phyloP scores from a whole-genome alignment of 2,888 invertebrate species.

The Drosophila conformis region DNA sequence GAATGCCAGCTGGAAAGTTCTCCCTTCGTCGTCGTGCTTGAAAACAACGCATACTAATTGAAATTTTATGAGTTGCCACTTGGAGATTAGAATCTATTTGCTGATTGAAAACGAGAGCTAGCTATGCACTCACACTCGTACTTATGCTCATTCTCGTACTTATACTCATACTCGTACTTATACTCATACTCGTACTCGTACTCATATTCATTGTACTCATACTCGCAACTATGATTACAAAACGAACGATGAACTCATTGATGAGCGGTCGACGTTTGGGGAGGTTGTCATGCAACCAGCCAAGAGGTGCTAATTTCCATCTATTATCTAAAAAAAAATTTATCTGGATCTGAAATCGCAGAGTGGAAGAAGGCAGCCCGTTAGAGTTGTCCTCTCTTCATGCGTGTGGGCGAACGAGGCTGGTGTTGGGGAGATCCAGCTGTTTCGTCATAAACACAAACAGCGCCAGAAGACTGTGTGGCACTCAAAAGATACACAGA shows the following conservation, averaged over 20 bases:
- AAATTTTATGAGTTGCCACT: slow-evolving; percentile 66
- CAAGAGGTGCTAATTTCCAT: slow-evolving; percentile 57
- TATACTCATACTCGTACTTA: background rate
- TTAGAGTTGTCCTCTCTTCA: slow-evolving; percentile 22
- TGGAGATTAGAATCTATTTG: slow-evolving; percentile 67
- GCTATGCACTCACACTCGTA: slow-evolving; percentile 12
- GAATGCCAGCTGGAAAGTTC: background rate
- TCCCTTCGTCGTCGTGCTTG: slow-evolving; percentile 3
- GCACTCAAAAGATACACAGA: slow-evolving; percentile 26
- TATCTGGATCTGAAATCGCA: background rate
- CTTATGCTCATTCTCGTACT: background rate
- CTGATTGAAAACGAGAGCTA: slow-evolving; percentile 44
- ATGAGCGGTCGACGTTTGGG: background rate
- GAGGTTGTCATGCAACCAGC: background rate
- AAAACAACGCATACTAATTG: slow-evolving; percentile 61
- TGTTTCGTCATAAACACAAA: slow-evolving; percentile 53
- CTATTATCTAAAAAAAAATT: slow-evolving; percentile 36
- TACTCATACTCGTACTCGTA: background rate
- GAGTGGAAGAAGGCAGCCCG: slow-evolving; percentile 17
- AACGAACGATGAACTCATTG: slow-evolving; percentile 72
- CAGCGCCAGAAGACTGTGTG: slow-evolving; percentile 6
- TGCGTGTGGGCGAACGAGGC: slow-evolving; percentile 40
- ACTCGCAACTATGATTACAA: slow-evolving; percentile 29
- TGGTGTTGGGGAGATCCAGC: slow-evolving; percentile 34
- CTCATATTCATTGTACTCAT: background rate